A percentile compares a stretch with the other conserved stretches of the same genome.
phyloP scores from a whole-genome alignment of 2,797 vertebrate genomes.

The Sebastes oblongus region DNA sequence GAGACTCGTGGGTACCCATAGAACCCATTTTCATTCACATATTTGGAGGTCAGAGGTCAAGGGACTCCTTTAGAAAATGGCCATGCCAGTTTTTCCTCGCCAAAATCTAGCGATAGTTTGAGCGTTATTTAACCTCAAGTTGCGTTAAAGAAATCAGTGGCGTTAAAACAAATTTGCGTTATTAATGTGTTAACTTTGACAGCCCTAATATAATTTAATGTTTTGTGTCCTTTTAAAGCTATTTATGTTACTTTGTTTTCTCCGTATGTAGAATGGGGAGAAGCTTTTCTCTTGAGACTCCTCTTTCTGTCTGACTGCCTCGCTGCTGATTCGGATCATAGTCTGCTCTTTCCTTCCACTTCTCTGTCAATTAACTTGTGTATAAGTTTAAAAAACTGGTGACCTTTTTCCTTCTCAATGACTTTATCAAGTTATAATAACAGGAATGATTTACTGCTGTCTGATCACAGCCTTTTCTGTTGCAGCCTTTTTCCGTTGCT shows the following conservation, averaged over 20 bases:
- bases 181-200: too few species aligned
- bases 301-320: not conserved
- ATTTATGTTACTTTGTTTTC: not conserved
- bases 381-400: constrained; percentile 14
- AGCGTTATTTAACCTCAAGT: too few species aligned
- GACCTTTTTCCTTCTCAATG: constrained; percentile 31
- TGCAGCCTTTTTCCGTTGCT: not conserved
- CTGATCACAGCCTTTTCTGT: not conserved
- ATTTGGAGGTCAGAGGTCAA: too few species aligned
- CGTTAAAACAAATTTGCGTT: too few species aligned
- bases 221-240: not conserved
- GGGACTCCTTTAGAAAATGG: too few species aligned
- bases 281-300: not conserved
- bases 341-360: not conserved
- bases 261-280: not conserved
- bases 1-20: too few species aligned
- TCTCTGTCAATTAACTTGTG: constrained; percentile 23
- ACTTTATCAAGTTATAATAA: constrained; percentile 36
- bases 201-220: not conserved
- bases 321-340: not conserved
- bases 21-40: too few species aligned
- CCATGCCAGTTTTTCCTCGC: too few species aligned
- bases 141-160: too few species aligned
- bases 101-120: too few species aligned
- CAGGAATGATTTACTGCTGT: constrained; percentile 31